Conservation (phyloP, 2,888 invertebrate species). For the Meganola albula region DNA sequence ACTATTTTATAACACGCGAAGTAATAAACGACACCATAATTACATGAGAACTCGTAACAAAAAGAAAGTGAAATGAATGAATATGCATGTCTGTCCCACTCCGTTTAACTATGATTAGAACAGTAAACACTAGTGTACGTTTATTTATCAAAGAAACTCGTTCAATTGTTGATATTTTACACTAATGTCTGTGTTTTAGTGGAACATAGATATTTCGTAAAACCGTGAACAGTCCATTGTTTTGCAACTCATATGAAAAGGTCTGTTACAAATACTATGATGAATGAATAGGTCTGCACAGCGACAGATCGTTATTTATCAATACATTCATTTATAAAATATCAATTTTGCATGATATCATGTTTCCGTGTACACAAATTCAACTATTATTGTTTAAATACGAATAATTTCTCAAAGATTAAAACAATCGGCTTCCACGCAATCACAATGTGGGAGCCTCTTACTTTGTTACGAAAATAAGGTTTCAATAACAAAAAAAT, state of each 20-base stretch:
- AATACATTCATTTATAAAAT: constrained; percentile 42
- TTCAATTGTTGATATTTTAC: constrained; percentile 39
- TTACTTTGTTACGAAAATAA: constrained; percentile 54
- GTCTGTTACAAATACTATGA: constrained; percentile 50
- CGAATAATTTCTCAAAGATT: constrained; percentile 29
- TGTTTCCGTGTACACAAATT: constrained; percentile 41
- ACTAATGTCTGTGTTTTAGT: constrained; percentile 41
- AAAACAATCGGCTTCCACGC: constrained; percentile 31
- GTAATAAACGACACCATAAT: no score
- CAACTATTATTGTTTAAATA: no score
- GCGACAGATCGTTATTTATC: constrained; percentile 48
- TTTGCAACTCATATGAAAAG: constrained; percentile 58
- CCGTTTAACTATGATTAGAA: not conserved
- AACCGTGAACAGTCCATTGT: constrained; percentile 64
- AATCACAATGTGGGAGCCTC: constrained; percentile 43
- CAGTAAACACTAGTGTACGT: constrained; percentile 11
- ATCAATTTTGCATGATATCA: constrained; percentile 33
- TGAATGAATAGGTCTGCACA: constrained; percentile 54
- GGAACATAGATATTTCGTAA: constrained; percentile 55
- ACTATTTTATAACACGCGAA: no score
- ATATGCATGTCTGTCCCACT: not conserved
- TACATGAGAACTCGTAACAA: no score
- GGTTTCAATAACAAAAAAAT: constrained; percentile 54
- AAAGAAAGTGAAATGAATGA: not conserved
- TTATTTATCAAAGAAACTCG: constrained; percentile 32